phyloP scores from a whole-genome alignment of 2,888 invertebrate species.

The Drosophila subsilvestris region DNA sequence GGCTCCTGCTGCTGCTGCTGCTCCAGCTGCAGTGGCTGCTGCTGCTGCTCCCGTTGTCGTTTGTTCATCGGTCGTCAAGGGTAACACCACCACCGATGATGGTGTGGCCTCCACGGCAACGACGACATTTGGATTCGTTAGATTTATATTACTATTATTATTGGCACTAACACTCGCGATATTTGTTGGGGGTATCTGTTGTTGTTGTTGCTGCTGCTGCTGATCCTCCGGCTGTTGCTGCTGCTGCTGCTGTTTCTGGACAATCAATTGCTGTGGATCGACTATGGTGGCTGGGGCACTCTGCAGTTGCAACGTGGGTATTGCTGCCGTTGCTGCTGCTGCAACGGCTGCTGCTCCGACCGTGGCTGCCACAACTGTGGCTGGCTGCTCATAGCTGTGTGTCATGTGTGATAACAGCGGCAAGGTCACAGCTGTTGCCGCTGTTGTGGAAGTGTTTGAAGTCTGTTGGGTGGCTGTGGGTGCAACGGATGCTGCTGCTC shows the following conservation, averaged over 20 bases:
- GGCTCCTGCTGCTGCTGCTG: slow-evolving; percentile 59
- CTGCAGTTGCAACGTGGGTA: slow-evolving; percentile 59
- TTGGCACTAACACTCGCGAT: slow-evolving; percentile 82
- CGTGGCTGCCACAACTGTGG: slow-evolving; percentile 37
- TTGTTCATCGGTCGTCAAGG: slow-evolving; percentile 61
- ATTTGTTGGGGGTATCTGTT: slow-evolving; percentile 70
- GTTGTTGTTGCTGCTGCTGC: slow-evolving; percentile 51
- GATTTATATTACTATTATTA: slow-evolving; percentile 68
- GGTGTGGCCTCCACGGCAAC: slow-evolving; percentile 45
- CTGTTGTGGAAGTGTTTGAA: slow-evolving; percentile 74
- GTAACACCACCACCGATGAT: slow-evolving; percentile 52
- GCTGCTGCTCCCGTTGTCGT: slow-evolving; percentile 33
- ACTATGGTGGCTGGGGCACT: slow-evolving; percentile 81
- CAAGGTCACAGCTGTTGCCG: slow-evolving; percentile 77
- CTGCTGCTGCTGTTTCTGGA: slow-evolving; percentile 51
- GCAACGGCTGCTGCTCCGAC: slow-evolving; percentile 45
- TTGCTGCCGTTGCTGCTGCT: slow-evolving; percentile 41
- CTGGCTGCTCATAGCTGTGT: slow-evolving; percentile 62
- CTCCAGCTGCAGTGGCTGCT: slow-evolving; percentile 34
- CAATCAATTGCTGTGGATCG: slow-evolving; percentile 68
- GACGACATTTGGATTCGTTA: slow-evolving; percentile 62
- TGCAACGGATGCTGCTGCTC: slow-evolving; percentile 46
- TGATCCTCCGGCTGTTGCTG: slow-evolving; percentile 51
- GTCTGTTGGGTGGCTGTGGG: slow-evolving; percentile 64
- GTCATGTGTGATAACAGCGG: slow-evolving; percentile 79